These are phyloP conservation scores for Eurois occulta DNA, from an alignment of 2,888 invertebrate species.

Conservation along the genomic window DNA sequence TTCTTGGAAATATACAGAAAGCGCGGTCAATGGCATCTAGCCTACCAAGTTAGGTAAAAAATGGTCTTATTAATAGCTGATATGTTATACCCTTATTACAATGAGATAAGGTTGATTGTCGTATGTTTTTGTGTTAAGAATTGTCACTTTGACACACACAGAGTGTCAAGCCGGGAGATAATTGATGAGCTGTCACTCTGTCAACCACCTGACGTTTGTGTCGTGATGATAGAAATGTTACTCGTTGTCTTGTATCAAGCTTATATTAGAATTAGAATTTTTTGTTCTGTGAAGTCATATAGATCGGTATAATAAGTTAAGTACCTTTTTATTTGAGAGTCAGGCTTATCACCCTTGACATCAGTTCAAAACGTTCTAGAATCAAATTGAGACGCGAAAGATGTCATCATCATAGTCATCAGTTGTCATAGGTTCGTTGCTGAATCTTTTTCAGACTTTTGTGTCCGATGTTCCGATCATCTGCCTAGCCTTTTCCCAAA, in stretches of 20 bases:
- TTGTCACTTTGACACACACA: slow-evolving; percentile 74
- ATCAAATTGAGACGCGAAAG: not conserved
- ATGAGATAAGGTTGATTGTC: slow-evolving; percentile 62
- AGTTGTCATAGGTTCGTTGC: not conserved
- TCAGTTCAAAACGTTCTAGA: not conserved
- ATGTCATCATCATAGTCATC: not conserved
- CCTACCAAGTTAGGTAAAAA: slow-evolving; percentile 70
- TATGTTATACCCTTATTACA: slow-evolving; percentile 51
- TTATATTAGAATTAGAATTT: slow-evolving; percentile 38
- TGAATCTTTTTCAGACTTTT: not conserved
- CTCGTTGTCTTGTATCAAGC: slow-evolving; percentile 39
- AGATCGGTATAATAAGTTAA: slow-evolving; percentile 24
- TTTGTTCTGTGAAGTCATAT: slow-evolving; percentile 37
- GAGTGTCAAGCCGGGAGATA: slow-evolving; percentile 81
- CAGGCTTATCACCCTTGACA: not conserved
- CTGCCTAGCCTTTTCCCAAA: not conserved
- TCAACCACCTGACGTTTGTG: slow-evolving; percentile 69
- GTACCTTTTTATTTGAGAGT: not conserved
- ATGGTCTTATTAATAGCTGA: slow-evolving; percentile 41
- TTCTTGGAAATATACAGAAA: slow-evolving; percentile 66
- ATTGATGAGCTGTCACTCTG: slow-evolving; percentile 79
- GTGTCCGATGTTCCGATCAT: not conserved
- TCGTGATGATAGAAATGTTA: slow-evolving; percentile 71
- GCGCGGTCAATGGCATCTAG: slow-evolving; percentile 69
- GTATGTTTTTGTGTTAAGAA: slow-evolving; percentile 40